These are phyloP conservation scores for Pelosia muscerda DNA, from an alignment of 2,888 invertebrate genomes.

Conservation along the genomic window DNA sequence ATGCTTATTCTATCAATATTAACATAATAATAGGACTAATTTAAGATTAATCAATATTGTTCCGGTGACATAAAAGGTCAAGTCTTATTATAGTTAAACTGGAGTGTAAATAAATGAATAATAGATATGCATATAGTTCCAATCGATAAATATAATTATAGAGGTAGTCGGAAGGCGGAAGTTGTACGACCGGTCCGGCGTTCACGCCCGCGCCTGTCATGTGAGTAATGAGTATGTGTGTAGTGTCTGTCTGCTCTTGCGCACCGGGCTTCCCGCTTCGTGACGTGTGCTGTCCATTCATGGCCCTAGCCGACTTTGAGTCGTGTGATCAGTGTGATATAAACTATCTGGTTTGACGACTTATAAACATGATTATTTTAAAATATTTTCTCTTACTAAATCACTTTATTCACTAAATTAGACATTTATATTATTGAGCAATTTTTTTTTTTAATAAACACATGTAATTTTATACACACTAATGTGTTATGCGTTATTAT, in stretches of 20 bases:
- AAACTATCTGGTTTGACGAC: constrained; percentile 19
- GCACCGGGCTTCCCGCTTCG: constrained; percentile 62
- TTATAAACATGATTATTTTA: constrained; percentile 8
- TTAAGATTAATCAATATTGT: constrained; percentile 22
- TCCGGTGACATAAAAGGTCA: constrained; percentile 38
- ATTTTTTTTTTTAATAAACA: not conserved
- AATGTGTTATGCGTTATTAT: not conserved
- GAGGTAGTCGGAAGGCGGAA: constrained; percentile 78
- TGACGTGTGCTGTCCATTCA: constrained; percentile 60
- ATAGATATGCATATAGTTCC: constrained; percentile 22
- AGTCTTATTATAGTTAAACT: constrained; percentile 21
- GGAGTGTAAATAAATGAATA: constrained; percentile 34
- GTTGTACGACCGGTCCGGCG: constrained; percentile 60
- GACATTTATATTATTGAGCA: constrained; percentile 3
- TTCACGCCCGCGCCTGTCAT: constrained; percentile 44
- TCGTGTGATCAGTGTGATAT: constrained; percentile 17
- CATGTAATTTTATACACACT: not conserved
- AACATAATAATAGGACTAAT: constrained; percentile 6
- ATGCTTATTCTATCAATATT: not conserved
- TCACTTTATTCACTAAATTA: not conserved
- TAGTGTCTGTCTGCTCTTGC: constrained; percentile 37
- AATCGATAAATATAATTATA: constrained; percentile 34
- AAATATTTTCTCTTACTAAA: constrained; percentile 4
- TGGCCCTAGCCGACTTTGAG: constrained; percentile 46
- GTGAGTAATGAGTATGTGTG: constrained; percentile 32